Conservation (phyloP, 2,888 invertebrate species). For the Pachycephus smyrnensis region DNA sequence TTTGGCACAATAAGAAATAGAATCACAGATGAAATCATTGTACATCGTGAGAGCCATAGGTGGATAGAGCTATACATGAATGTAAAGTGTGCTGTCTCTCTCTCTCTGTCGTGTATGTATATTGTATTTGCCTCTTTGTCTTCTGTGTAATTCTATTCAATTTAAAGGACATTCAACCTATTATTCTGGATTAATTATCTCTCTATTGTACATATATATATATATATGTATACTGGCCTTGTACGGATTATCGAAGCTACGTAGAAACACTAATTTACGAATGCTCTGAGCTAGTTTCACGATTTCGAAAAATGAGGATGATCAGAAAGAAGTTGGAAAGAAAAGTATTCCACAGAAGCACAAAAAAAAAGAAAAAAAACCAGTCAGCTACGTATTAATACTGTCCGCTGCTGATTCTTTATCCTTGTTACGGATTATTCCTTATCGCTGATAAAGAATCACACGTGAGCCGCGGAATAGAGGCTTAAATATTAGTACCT, state of each 20-base stretch:
- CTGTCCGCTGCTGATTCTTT: neutral
- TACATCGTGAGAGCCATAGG: constrained; percentile 55
- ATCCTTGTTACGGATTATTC: neutral
- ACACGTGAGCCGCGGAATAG: neutral
- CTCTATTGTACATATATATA: constrained; percentile 1
- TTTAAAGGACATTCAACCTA: neutral
- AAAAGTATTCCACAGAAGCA: neutral
- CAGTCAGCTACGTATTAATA: neutral
- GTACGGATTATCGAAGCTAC: neutral
- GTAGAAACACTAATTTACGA: neutral
- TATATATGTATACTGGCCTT: neutral
- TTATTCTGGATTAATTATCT: neutral
- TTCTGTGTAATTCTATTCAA: neutral
- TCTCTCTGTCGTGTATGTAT: neutral
- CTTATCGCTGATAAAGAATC: neutral
- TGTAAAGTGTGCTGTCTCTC: neutral
- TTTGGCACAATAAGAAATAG: constrained; percentile 65
- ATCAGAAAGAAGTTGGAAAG: neutral
- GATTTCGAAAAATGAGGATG: neutral
- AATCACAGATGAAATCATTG: constrained; percentile 65
- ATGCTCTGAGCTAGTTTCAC: neutral
- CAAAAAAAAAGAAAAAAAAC: no score
- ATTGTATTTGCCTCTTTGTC: neutral
- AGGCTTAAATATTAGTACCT: neutral
- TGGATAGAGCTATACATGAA: constrained; percentile 22